Conservation (phyloP, 2,113 vertebrate species). For the Crotalus tigris region DNA sequence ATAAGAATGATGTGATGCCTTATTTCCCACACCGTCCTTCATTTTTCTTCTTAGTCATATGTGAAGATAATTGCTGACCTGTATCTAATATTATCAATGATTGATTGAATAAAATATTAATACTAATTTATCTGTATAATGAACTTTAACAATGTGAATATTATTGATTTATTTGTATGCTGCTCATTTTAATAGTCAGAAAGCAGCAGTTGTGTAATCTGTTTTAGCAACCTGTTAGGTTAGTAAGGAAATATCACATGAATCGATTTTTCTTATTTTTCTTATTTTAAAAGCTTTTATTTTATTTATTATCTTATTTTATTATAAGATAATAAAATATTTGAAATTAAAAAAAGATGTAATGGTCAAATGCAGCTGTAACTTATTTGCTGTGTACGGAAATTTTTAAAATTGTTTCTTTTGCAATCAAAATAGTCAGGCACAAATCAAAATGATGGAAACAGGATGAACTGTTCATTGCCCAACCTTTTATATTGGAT, state of each 20-base stretch:
- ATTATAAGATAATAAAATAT: slow-evolving; percentile 17
- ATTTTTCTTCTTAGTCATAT: not conserved
- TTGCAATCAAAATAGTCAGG: not conserved
- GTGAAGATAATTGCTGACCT: not conserved
- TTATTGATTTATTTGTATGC: not conserved
- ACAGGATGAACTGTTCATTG: not conserved
- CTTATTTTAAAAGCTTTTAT: slow-evolving; percentile 31
- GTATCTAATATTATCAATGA: not conserved
- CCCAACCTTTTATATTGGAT: not conserved
- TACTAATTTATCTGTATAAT: not conserved
- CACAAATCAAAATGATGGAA: not conserved
- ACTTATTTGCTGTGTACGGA: slow-evolving; percentile 13
- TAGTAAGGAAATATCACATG: not conserved
- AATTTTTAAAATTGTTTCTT: not conserved
- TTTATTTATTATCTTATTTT: too few relatives aligned
- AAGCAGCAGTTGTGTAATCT: not conserved
- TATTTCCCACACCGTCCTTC: not conserved
- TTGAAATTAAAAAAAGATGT: slow-evolving; percentile 32
- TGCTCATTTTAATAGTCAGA: slow-evolving; percentile 7
- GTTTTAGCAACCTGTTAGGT: not conserved
- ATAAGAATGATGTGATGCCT: not conserved
- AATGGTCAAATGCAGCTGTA: slow-evolving; percentile 26
- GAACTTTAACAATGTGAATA: not conserved
- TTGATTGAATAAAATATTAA: not conserved
- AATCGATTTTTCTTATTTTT: slow-evolving; percentile 42